Evolutionary conservation across 2,888 invertebrate species (phyloP), one percentile per base, ranked within the genome.

Genomic region (Tetrapedia diversipes): DNA sequence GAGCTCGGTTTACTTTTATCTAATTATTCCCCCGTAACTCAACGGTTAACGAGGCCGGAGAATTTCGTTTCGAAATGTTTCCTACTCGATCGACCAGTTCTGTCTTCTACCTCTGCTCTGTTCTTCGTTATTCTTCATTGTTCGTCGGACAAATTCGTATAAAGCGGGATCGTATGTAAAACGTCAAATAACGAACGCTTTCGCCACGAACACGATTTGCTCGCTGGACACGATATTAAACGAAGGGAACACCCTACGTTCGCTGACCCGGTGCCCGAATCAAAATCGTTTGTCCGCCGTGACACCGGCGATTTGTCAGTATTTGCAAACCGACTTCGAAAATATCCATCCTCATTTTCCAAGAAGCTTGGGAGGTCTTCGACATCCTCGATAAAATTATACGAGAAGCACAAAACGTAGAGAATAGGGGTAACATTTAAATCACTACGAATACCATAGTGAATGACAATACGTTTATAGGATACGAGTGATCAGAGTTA

Each of bases 61-160:
- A n/a, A n/a, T n/a, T n/a, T n/a, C 19, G 16, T 34, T 27, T 19
- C n/a, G 39, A 49, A 54, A 14, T 11, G 32, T 22, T 19, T 45
- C 7, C 19, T 0, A n/a, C 16, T n/a, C 43, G 37, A 73, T 39
- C 24, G 56, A 49, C n/a, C 24, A 11, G 37, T 56, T 43, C 7
- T 10, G 7, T 59, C 1, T 2, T 14, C 14, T 24, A 7, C 34
- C 11, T 41, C 14, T 7, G 22, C 54, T 14, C 27, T 4, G 16
- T 27, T 14, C 37, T n/a, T 11, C 37, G 22, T 10, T 14, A 24
- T 22, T 22, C 4, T 4, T 3, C 24, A 63, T 49, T 83, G 86
- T 88, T 86, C 49, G n/a, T 37, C 16, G 47, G 73, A 80, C 75
- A 86, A 87, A 89, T 86, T 81, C 74, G 74, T 84, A 87, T 63